A percentile compares a stretch with the other conserved stretches of the same genome.
Conservation (phyloP, 2,888 invertebrate genomes). For the Strigamia maritima region DNA sequence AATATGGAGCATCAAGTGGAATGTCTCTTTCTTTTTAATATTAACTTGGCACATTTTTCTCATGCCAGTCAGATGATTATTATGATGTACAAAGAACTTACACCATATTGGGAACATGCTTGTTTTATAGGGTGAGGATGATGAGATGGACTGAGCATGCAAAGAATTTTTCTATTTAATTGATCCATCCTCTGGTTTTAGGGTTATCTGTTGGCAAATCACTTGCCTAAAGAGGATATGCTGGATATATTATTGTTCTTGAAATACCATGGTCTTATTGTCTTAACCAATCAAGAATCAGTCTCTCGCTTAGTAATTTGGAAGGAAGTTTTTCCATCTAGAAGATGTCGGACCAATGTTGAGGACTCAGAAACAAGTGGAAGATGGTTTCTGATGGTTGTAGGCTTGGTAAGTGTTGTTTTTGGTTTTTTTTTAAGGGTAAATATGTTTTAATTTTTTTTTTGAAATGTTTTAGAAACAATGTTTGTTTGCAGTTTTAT, state of each 20-base stretch:
- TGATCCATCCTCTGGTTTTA: neutral
- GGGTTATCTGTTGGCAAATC: constrained; percentile 34
- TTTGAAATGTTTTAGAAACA: constrained; percentile 49
- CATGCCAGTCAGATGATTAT: constrained; percentile 15
- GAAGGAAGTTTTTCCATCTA: constrained; percentile 33
- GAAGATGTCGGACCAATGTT: neutral
- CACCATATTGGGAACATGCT: constrained; percentile 17
- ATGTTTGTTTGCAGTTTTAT: constrained; percentile 48
- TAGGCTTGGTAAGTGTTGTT: constrained; percentile 49
- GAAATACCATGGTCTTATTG: constrained; percentile 11
- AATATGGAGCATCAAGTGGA: neutral
- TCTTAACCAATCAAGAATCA: constrained; percentile 9
- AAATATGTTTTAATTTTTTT: neutral
- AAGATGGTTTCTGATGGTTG: constrained; percentile 50
- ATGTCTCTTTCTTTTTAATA: neutral
- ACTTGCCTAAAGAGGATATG: constrained; percentile 35
- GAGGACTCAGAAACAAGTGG: constrained; percentile 46
- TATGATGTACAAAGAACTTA: constrained; percentile 30
- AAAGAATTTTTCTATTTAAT: neutral
- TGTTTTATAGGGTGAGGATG: constrained; percentile 31
- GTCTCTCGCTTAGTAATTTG: constrained; percentile 13
- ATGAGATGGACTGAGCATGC: neutral
- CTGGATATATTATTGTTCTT: constrained; percentile 19
- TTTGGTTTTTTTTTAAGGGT: neutral
- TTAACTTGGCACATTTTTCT: constrained; percentile 1